Evolutionary conservation across 35 echinoderm and acorn worm species (phyloP), one percentile per base, ranked within the genome.

Genomic region (Apostichopus parvimensis): DNA sequence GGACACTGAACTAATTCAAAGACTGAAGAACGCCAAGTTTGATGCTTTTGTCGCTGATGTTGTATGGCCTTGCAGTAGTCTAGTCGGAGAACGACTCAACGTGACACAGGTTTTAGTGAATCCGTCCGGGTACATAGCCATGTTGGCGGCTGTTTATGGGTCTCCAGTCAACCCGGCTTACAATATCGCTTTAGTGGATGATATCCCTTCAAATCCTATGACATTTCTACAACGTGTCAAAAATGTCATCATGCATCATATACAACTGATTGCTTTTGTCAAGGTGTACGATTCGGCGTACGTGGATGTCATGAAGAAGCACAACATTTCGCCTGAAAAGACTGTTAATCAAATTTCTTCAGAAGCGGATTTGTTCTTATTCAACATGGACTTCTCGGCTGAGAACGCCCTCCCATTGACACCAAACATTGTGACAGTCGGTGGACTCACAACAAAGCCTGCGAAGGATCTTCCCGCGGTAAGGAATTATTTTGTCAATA

Each of bases 371-470:
- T 13, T 62, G 56, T 10, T 87, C 25, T 66, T 62, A n/a, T 58
- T 87, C 10, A 56, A 62, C 22, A 58, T 62, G 53, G 54, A 87
- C 23, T 87, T 62, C 17, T 22, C 55, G 7, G 83, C 60, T 20
- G 83, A 87, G 60, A 66, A 87, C 61, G 15, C 10, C 9, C 9
- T 61, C 10, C 56, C 83, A 14, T 56, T 87, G 5, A 71, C 45
- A 15, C 87, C 61, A 53, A 26, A 90, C 17, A 90, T 77, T 15
- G 52, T 90, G 6, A 52, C 87, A 24, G 87, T 90, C 54, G 87
- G 87, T 25, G 87, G 87, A 26, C 24, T 90, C 21, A 90, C 87
- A 21, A 26, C 87, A 5, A 52, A 57, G 6, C 64, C 87, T 9
- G 61, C 87, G 24, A 90, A 76, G 20, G 11, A 66, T 45, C 34